Evolutionary conservation across 2,888 invertebrate genomes (phyloP).

Genomic region (Hypena proboscidalis): DNA sequence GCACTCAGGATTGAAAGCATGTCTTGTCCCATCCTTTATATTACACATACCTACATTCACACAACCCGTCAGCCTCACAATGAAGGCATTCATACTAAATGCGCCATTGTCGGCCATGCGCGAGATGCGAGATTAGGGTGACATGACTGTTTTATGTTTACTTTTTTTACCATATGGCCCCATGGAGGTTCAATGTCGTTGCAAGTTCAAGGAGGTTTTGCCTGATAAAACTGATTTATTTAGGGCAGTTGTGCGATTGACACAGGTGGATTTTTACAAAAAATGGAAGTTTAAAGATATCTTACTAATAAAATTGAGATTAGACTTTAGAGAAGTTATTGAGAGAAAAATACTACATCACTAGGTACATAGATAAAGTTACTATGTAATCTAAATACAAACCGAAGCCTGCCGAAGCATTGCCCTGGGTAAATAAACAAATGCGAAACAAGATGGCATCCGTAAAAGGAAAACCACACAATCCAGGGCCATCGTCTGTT

Average conservation of each 20-base stretch:
- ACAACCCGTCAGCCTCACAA: slow-evolving; percentile 51
- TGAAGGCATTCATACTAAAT: slow-evolving; percentile 50
- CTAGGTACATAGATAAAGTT: no score
- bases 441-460: slow-evolving; percentile 33
- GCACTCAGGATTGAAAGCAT: slow-evolving; percentile 15
- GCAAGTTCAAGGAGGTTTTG: no score
- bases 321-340: no score
- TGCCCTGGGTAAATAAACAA: slow-evolving; percentile 30
- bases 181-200: slow-evolving; percentile 17
- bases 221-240: no score
- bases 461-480: slow-evolving; percentile 54
- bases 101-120: slow-evolving; percentile 25
- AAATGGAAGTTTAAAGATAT: no score
- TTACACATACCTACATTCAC: no score
- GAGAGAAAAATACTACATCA: no score
- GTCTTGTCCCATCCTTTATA: slow-evolving; percentile 36
- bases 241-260: no score
- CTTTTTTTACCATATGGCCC: slow-evolving; percentile 15
- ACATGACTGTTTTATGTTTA: slow-evolving; percentile 29
- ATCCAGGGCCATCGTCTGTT: slow-evolving; percentile 43
- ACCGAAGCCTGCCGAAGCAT: no score
- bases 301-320: no score
- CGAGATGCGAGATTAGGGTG: slow-evolving; percentile 31
- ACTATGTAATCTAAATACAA: no score
- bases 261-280: no score